Base-by-base conservation (phyloP, 1,140 invertebrate genomes). In the Conopomorpha cramerella region DNA sequence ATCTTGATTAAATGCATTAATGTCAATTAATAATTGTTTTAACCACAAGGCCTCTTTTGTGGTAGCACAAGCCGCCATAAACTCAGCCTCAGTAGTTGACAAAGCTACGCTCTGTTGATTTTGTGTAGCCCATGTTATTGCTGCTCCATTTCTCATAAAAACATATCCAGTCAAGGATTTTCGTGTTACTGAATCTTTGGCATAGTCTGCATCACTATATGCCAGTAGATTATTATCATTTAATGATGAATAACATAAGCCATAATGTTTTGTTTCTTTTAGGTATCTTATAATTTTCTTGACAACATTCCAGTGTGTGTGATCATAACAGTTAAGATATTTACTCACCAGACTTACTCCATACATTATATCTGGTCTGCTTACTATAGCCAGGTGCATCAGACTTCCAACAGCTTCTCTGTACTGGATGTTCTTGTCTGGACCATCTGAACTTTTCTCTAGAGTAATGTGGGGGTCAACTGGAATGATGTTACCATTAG, bases 41-140 rank as follows among this genome's bases (percentile, higher is more conserved):
- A 33, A 8, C 39, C 52, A 25, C 58, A 49, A 7, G 44, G 23
- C 17, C 56, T 19, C 10, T 48, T 49, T 30, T n/a, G n/a, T n/a
- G n/a, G n/a, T n/a, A n/a, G n/a, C n/a, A n/a, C n/a, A n/a, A n/a
- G n/a, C n/a, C n/a, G n/a, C n/a, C n/a, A 68, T 51, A 30, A 73
- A 77, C 36, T 78, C 63, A 2, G 63, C 53, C 36, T 78, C 66
- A 13, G 61, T 66, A 1, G 49, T 57, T 2, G 65, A 70, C 29
- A n/a, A n/a, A 71, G 74, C 65, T 11, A 77, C 56, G 1, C 55
- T 60, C 3, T 34, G 39, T 45, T 80, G 77, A 43, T 65, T 70
- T 30, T 43, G 51, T 8, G 49, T 48, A 15, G 51, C 46, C 77
- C 71, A 80, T 12, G 43, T 38, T 13, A 77, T 39, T 6, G 54